A percentile compares a stretch with the other conserved stretches of the same genome.
These are phyloP conservation scores for Hyles vespertilio DNA, from an alignment of 1,140 invertebrate species.

Conservation along the genomic window DNA sequence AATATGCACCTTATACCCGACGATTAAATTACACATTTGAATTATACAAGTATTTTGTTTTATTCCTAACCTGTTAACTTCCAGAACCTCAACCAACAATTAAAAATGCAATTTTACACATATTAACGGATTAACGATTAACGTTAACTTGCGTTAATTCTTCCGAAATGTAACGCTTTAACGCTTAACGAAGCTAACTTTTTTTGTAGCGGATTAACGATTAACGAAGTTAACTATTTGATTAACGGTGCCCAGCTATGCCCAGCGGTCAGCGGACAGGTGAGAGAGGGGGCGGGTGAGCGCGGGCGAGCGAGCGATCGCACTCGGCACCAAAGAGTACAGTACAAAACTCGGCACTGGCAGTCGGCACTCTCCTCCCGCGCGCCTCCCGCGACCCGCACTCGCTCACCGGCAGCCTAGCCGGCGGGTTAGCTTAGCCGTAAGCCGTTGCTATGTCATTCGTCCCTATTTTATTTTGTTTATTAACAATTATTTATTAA, in stretches of 20 bases:
- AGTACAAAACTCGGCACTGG: too few relatives aligned
- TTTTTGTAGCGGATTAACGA: slow-evolving; percentile 25
- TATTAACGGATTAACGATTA: slow-evolving; percentile 20
- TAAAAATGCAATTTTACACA: slow-evolving; percentile 27
- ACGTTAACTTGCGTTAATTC: slow-evolving; percentile 24
- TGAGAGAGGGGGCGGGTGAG: too few relatives aligned
- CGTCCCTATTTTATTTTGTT: too few relatives aligned
- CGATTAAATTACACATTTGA: slow-evolving; percentile 31
- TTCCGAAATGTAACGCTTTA: slow-evolving; percentile 25
- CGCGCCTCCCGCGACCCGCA: too few relatives aligned
- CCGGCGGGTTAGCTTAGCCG: too few relatives aligned
- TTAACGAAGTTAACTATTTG: slow-evolving; percentile 26
- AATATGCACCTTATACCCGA: slow-evolving; percentile 34
- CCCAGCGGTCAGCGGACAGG: too few relatives aligned
- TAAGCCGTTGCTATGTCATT: too few relatives aligned
- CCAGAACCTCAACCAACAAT: slow-evolving; percentile 29
- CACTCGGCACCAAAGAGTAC: too few relatives aligned
- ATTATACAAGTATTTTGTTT: slow-evolving; percentile 32
- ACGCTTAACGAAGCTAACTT: slow-evolving; percentile 28
- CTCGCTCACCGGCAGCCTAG: too few relatives aligned
- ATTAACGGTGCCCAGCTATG: slow-evolving; percentile 18
- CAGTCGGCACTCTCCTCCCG: too few relatives aligned
- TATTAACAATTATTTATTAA: too few relatives aligned
- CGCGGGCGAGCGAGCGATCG: too few relatives aligned
- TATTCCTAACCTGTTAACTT: slow-evolving; percentile 30